These are phyloP conservation scores for Andrena marginata DNA, from an alignment of 2,888 invertebrate species.

Conservation along the genomic window DNA sequence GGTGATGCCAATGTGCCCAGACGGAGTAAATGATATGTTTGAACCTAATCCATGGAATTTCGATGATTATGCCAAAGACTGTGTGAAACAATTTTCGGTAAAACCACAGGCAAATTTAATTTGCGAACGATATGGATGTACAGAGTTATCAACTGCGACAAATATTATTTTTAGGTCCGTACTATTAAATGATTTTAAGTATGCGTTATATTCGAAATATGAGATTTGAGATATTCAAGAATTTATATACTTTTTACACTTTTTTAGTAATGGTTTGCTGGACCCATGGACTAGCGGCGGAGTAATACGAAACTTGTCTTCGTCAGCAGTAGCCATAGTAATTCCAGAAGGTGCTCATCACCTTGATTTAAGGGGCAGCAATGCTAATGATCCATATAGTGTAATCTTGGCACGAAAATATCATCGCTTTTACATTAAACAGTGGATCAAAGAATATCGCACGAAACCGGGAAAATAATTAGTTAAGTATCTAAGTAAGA, in stretches of 20 bases:
- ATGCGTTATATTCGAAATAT: not conserved
- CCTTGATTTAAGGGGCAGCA: conserved; percentile 90
- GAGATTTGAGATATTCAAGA: too few species aligned
- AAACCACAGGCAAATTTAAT: conserved; percentile 89
- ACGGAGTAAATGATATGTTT: conserved; percentile 93
- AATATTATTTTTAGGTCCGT: conserved; percentile 89
- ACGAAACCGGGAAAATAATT: not conserved
- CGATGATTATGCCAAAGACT: conserved; percentile 88
- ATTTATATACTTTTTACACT: not conserved
- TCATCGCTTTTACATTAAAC: conserved; percentile 88
- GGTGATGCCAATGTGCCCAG: conserved; percentile 97
- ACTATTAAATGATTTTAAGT: not conserved
- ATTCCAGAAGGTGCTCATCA: conserved; percentile 95
- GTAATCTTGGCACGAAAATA: conserved; percentile 88
- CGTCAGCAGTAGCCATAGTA: conserved; percentile 89
- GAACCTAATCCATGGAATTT: conserved; percentile 91
- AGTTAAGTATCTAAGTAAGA: conserved; percentile 12
- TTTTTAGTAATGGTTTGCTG: conserved; percentile 91
- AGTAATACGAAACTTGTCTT: conserved; percentile 89
- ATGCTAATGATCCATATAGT: conserved; percentile 89
- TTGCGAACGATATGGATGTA: conserved; percentile 92
- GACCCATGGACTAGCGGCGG: conserved; percentile 97
- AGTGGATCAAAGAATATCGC: conserved; percentile 86
- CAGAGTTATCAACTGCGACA: conserved; percentile 88
- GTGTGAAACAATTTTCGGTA: conserved; percentile 90